Base-by-base conservation (phyloP, 2,113 vertebrate species). In the Nycticorax nycticorax region DNA sequence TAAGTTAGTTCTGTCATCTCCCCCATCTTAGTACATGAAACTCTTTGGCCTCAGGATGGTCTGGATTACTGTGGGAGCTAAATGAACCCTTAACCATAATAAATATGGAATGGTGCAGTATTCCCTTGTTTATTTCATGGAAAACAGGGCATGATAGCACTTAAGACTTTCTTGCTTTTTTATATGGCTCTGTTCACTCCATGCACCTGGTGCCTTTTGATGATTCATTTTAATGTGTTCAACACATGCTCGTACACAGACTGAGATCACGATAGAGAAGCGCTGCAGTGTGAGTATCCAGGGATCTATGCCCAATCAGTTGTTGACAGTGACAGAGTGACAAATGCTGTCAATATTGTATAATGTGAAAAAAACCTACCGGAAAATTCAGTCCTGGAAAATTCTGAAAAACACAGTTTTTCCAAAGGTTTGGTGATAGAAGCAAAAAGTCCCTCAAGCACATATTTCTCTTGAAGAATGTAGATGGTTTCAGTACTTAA, bases 191-290 rank as follows among this genome's bases (percentile, higher is more conserved):
- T 64, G 60, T 72, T 96, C 79, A 62, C 35, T 96, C 60, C 64
- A 68, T 66, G 91, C 92, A 96, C 96, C 93, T 96, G 92, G 93
- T 71, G 69, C 80, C 92, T 96, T 96, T 97, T 95, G 91, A 93
- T 95, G 95, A 96, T 95, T 95, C 91, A 95, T 91, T 97, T 94
- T 94, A 93, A 97, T 97, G 91, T 95, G 83, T 95, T 96, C 91
- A 92, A 47, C 96, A 97, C 88, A 79, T 96, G 95, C 85, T 96
- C 18, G 0, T 68, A 93, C 72, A 92, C 76, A 95, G 91, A 92
- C 76, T 93, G 94, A 88, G 73, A 95, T 89, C 68, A 48, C 0
- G 0, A 85, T n/a, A 91, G 35, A 60, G 75, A 81, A 81, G 48
- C 3, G 3, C n/a, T 91, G 43, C 64, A 86, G 39, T 50, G 33